Percentiles rank a stretch among this genome's conserved stretches.
These are phyloP conservation scores for Salvelinus namaycush DNA, from an alignment of 2,113 vertebrate species.

Conservation along the genomic window DNA sequence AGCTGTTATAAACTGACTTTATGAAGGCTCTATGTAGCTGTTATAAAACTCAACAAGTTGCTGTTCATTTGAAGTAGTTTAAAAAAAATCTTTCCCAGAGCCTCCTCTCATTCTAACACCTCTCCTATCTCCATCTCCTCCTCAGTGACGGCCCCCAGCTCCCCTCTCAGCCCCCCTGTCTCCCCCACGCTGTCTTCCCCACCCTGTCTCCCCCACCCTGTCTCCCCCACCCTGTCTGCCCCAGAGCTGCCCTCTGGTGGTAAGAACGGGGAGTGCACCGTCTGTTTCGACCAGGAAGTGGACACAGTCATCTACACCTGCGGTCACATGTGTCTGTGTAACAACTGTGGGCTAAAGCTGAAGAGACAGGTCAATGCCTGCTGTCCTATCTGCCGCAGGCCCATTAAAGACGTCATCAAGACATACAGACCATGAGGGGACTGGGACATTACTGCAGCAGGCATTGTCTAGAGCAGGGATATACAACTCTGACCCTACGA, in stretches of 20 bases:
- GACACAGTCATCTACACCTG: slow-evolving; percentile 99
- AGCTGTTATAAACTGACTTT: too few species aligned
- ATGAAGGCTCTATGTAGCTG: too few species aligned
- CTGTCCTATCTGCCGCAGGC: slow-evolving; percentile 95
- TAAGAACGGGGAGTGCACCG: slow-evolving; percentile 90
- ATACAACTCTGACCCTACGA: neutral
- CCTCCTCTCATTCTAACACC: neutral
- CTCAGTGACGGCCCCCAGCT: slow-evolving; percentile 95
- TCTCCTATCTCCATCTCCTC: slow-evolving; percentile 11
- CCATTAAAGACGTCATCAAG: slow-evolving; percentile 98
- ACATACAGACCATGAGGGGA: slow-evolving; percentile 88
- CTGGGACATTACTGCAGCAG: neutral
- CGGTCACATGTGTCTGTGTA: slow-evolving; percentile 98
- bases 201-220: slow-evolving; percentile 72
- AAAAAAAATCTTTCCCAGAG: neutral
- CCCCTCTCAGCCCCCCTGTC: slow-evolving; percentile 87
- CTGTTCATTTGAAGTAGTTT: neutral
- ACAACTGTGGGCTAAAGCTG: slow-evolving; percentile 91
- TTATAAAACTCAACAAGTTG: neutral
- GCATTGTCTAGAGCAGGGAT: too few species aligned
- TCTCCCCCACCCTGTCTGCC: slow-evolving; percentile 81
- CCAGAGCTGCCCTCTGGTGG: slow-evolving; percentile 78
- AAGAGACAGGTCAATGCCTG: slow-evolving; percentile 92
- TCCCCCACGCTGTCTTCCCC: slow-evolving; percentile 79
- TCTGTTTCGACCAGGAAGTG: slow-evolving; percentile 97